Conservation (phyloP, 1,140 invertebrate genomes). For the Aporrectodea caliginosa region DNA sequence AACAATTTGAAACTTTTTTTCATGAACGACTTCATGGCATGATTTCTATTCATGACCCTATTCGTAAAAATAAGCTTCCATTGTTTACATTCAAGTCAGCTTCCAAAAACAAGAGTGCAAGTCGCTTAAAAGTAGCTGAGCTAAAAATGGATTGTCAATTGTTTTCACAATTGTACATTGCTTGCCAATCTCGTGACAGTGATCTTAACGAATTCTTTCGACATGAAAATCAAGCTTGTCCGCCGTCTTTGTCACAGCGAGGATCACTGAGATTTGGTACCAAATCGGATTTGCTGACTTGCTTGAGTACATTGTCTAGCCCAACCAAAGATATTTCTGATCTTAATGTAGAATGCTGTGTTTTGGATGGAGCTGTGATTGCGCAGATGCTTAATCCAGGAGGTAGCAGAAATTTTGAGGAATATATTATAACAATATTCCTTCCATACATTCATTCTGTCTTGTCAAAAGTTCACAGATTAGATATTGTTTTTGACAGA, state of each 20-base stretch:
- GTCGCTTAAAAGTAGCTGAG: neutral
- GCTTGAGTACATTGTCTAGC: neutral
- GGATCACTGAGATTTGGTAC: slow-evolving; percentile 22
- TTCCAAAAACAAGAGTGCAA: neutral
- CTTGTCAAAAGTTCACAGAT: slow-evolving; percentile 1
- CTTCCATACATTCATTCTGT: neutral
- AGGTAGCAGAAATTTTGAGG: neutral
- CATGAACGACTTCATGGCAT: neutral
- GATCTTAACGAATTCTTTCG: slow-evolving; percentile 39
- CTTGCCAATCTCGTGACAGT: slow-evolving; percentile 34
- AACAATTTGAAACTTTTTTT: neutral
- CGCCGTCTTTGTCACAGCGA: slow-evolving; percentile 35
- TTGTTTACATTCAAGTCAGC: neutral
- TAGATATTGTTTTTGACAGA: slow-evolving; percentile 32
- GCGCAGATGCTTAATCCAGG: neutral
- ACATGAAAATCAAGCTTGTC: slow-evolving; percentile 39
- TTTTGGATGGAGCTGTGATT: neutral
- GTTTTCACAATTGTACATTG: slow-evolving; percentile 34
- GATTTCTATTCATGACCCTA: neutral
- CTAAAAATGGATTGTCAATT: slow-evolving; percentile 31
- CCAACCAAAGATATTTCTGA: neutral
- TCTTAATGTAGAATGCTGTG: neutral
- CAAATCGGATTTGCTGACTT: slow-evolving; percentile 33
- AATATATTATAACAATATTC: neutral
- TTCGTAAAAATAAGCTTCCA: neutral